Conservation (phyloP, 23 tunicate species). For the Oikopleura vanhoeffeni region DNA sequence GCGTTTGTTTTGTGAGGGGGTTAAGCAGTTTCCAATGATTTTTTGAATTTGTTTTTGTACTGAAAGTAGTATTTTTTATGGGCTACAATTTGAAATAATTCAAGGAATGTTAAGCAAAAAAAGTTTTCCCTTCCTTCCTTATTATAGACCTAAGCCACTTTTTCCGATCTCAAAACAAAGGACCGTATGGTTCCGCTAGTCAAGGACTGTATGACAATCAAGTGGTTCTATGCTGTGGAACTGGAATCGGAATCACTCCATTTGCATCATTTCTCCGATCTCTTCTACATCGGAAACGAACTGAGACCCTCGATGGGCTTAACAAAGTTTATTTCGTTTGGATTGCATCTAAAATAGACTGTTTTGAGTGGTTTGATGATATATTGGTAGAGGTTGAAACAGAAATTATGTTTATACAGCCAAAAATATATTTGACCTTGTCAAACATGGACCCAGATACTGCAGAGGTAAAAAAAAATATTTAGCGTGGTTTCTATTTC, state of each 20-base stretch:
- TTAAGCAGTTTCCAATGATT: no score
- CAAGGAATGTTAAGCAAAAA: no score
- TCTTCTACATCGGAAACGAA: background rate
- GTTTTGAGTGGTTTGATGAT: constrained; percentile 98
- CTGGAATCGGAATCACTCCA: constrained; percentile 2
- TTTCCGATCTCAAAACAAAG: no score
- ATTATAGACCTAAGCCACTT: no score
- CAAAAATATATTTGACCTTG: background rate
- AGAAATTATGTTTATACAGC: constrained; percentile 34
- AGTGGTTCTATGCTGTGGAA: background rate
- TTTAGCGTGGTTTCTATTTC: no score
- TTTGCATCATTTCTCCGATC: constrained; percentile 2
- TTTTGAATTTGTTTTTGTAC: no score
- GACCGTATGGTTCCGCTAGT: no score
- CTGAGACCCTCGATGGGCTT: background rate
- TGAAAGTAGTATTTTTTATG: no score
- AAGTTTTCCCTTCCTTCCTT: no score
- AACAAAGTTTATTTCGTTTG: constrained; percentile 83
- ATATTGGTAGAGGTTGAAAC: constrained; percentile 50
- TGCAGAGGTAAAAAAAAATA: constrained; percentile 1
- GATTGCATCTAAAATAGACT: constrained; percentile 86
- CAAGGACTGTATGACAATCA: background rate
- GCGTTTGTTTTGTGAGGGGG: no score
- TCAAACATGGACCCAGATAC: background rate
- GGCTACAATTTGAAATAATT: no score